Conservation (phyloP, 2,888 invertebrate genomes). For the Dynastes grantii region DNA sequence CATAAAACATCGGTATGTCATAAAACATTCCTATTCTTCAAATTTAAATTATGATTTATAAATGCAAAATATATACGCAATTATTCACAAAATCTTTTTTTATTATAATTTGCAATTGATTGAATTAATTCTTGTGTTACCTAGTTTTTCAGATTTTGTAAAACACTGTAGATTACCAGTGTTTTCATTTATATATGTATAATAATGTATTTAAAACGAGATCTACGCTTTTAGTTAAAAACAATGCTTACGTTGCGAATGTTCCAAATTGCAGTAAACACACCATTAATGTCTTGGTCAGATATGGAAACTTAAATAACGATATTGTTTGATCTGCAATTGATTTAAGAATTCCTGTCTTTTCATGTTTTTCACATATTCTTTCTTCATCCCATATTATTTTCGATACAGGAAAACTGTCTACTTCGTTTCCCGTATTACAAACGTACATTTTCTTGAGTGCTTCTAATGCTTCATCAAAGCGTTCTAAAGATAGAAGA, state of each 20-base stretch:
- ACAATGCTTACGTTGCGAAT: conserved; percentile 66
- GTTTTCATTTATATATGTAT: too few relatives aligned
- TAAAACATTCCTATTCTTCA: too few relatives aligned
- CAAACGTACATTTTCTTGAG: conserved; percentile 64
- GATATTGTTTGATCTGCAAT: conserved; percentile 69
- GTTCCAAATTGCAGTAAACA: conserved; percentile 69
- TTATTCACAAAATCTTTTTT: too few relatives aligned
- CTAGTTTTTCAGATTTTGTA: too few relatives aligned
- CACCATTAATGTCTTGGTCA: conserved; percentile 66
- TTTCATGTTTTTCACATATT: conserved; percentile 51
- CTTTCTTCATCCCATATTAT: conserved; percentile 63
- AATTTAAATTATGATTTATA: too few relatives aligned
- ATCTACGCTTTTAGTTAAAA: background rate
- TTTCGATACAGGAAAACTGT: conserved; percentile 64
- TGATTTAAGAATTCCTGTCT: conserved; percentile 59
- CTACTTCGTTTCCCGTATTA: conserved; percentile 64
- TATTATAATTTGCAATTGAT: too few relatives aligned
- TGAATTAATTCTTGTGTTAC: too few relatives aligned
- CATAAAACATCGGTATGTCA: too few relatives aligned
- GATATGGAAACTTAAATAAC: conserved; percentile 63
- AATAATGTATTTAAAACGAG: background rate
- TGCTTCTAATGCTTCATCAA: conserved; percentile 64
- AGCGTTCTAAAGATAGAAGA: conserved; percentile 64
- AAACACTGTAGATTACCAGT: too few relatives aligned
- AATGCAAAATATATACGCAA: too few relatives aligned